Evolutionary conservation across 2,113 vertebrate species (phyloP), one percentile per base, ranked within the genome.

Genomic region (Calyptomena viridis): DNA sequence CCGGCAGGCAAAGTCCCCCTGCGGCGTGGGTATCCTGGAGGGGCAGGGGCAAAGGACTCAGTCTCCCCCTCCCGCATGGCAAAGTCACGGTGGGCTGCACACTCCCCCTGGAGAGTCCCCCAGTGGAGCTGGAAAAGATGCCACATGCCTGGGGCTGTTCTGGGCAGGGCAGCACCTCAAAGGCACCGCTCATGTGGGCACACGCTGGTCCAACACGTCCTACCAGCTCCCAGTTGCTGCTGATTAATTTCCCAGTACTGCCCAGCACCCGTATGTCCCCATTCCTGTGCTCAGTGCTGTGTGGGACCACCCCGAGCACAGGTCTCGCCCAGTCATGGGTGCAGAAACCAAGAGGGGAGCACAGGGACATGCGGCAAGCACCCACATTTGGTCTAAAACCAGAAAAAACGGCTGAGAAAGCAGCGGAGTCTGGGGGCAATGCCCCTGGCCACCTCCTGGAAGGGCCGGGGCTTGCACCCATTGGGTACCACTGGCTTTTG

Each of bases 301-400:
- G 28, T 1, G n/a, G n/a, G 27, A 11, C 35, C 3, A 1, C 7
- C 4, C 17, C 4, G 11, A 27, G 17, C 20, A 4, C 39, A 2
- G 1, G 6, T 5, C 14, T 18, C 6, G 1, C 46, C 16, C 39
- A 14, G 3, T 7, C 27, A 6, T 10, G 55, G 56, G n/a, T 24
- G n/a, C 46, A 16, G 50, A 9, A 40, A 21, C 44, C 42, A 4
- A 25, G 42, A 15, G 3, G 33, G 58, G 35, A 8, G 39, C 39
- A 9, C 31, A 7, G 59, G 73, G 23, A 68, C 42, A 1, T 1
- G 19, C 1, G 4, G 39, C 35, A 15, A 40, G 20, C 68, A 4
- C 30, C 11, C 17, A 58, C 25, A 47, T 66, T 47, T 37, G 46
- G 19, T 58, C 30, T 30, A n/a, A 69, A 76, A 2, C 16, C n/a